phyloP scores from a whole-genome alignment of 2,888 invertebrate genomes.

The Empis livida region DNA sequence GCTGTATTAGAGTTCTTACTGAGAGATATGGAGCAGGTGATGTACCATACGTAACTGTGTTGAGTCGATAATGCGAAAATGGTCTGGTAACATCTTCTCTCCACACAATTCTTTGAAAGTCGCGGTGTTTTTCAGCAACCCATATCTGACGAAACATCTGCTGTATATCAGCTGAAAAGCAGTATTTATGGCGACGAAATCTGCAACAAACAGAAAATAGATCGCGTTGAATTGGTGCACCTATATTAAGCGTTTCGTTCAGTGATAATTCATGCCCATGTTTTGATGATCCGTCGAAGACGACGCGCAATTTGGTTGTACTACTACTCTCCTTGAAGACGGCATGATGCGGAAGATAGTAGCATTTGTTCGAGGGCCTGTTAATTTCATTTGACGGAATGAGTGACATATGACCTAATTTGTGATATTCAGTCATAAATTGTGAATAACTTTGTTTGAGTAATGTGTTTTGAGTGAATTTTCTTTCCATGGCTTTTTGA shows the following conservation, averaged over 20 bases:
- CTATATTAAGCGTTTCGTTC: constrained; percentile 7
- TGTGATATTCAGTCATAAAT: constrained; percentile 11
- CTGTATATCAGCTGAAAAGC: constrained; percentile 10
- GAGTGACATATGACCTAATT: constrained; percentile 9
- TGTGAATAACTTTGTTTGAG: constrained; percentile 6
- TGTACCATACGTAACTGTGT: constrained; percentile 13
- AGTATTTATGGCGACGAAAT: constrained; percentile 11
- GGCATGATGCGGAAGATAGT: constrained; percentile 13
- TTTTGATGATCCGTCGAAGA: constrained; percentile 8
- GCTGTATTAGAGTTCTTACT: constrained; percentile 11
- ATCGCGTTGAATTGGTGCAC: constrained; percentile 8
- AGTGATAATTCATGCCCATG: constrained; percentile 2
- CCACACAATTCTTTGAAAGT: constrained; percentile 12
- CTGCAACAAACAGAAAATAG: constrained; percentile 10
- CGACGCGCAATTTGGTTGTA: constrained; percentile 9
- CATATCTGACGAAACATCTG: constrained; percentile 14
- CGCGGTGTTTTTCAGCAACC: constrained; percentile 7
- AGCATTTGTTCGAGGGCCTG: neutral
- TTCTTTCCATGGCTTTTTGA: constrained; percentile 6
- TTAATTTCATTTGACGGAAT: constrained; percentile 4
- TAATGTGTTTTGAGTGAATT: constrained; percentile 4
- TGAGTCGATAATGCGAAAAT: constrained; percentile 9
- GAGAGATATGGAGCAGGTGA: constrained; percentile 10
- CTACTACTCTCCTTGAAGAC: constrained; percentile 11
- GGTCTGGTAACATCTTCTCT: constrained; percentile 2